A percentile compares a stretch with the other conserved stretches of the same genome.
These are phyloP conservation scores for Nylanderia fulva DNA, from an alignment of 1,140 invertebrate genomes.

Conservation along the genomic window DNA sequence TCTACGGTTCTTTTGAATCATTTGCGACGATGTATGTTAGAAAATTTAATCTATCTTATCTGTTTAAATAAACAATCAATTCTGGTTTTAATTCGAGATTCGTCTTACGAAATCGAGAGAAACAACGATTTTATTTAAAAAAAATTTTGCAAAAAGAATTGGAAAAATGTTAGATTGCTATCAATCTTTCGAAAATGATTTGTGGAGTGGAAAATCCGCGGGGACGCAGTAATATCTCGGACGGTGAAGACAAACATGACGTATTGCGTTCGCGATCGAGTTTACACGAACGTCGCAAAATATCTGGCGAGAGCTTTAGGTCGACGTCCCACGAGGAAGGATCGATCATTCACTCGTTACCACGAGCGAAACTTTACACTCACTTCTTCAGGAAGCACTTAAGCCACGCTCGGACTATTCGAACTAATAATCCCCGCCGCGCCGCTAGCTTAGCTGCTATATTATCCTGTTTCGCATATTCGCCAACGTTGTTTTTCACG, in stretches of 20 bases:
- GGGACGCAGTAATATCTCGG: not conserved
- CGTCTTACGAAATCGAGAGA: not conserved
- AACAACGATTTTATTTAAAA: not conserved
- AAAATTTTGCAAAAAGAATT: not conserved
- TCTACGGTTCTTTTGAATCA: not conserved
- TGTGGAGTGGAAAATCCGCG: slow-evolving; percentile 21
- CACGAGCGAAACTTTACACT: slow-evolving; percentile 57
- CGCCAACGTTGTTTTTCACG: slow-evolving; percentile 27
- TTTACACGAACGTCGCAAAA: slow-evolving; percentile 54
- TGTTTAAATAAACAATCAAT: not conserved
- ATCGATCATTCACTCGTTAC: slow-evolving; percentile 67
- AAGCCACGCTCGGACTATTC: slow-evolving; percentile 60
- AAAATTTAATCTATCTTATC: not conserved
- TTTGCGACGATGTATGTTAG: not conserved
- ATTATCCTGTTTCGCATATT: slow-evolving; percentile 56
- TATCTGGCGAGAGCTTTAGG: slow-evolving; percentile 53
- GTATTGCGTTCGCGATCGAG: slow-evolving; percentile 54
- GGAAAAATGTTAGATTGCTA: slow-evolving; percentile 4
- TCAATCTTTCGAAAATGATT: slow-evolving; percentile 20
- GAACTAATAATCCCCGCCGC: slow-evolving; percentile 55
- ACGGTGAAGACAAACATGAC: slow-evolving; percentile 39
- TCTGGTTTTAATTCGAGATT: not conserved
- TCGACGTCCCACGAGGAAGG: slow-evolving; percentile 52
- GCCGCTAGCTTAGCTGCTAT: slow-evolving; percentile 29
- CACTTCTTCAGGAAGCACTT: slow-evolving; percentile 60